Base-by-base conservation (phyloP, 2,797 vertebrate genomes). In the Semaprochilodus insignis region DNA sequence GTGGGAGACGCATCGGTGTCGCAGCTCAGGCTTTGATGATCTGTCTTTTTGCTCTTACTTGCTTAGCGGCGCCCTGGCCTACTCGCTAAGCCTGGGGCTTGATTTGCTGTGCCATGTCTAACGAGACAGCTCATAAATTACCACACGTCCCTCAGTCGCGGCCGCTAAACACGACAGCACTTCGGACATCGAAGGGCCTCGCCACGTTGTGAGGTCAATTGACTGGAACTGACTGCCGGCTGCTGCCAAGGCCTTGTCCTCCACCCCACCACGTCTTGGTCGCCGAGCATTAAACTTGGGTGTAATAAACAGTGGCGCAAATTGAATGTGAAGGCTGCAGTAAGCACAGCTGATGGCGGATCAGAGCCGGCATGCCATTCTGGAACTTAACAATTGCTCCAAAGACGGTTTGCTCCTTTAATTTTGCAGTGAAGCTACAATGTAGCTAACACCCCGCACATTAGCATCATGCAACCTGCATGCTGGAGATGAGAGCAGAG, bases 81-180 rank as follows among this genome's bases (percentile, higher is more conserved):
- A 19, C 55, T 77, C 69, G 60, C 89, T 84, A 91, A 85, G 40
- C 36, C 44, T 40, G 55, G 25, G 16, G n/a, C 4, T 88, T 65
- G 87, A 92, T 91, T 89, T 89, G 87, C 84, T 34, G 54, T 81
- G 65, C 36, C 66, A 60, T 70, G 69, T 52, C 82, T 88, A 85
- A 90, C 80, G 82, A 76, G 88, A 88, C 90, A 89, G 89, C 74
- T 78, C 62, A 77, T 85, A 85, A 88, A 91, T 90, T 87, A 84
- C 86, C 74, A 66, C 69, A 72, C 81, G 82, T 83, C 76, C 83
- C 62, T 65, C 62, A 65, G 62, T 31, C 27, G 15, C 4, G 62
- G 62, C 25, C 62, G 3, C 62, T 31, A 17, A 65, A 65, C 25
- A 15, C 5, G 4, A 65, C 27, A 10, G 27, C 4, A 65, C 62